A percentile compares a stretch with the other conserved stretches of the same genome.
Conservation (phyloP, 2,113 vertebrate species). For the Hassar affinis region DNA sequence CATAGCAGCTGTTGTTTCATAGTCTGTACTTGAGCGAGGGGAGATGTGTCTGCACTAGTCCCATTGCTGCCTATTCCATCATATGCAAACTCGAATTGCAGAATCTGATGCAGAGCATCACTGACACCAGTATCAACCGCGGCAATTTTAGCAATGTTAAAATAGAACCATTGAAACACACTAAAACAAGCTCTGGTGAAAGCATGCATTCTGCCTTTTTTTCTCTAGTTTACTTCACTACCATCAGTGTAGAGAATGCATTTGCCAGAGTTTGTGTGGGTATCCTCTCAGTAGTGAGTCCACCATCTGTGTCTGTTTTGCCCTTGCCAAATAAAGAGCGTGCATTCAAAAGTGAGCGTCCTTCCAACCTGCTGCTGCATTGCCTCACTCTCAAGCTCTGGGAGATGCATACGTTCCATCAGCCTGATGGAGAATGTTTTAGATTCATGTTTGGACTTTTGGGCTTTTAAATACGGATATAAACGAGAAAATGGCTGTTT, state of each 20-base stretch:
- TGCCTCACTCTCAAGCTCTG: conserved; percentile 45
- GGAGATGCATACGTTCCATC: conserved; percentile 16
- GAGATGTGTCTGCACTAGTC: background rate
- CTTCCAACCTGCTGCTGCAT: conserved; percentile 57
- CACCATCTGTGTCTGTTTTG: conserved; percentile 65
- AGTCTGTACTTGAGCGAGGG: conserved; percentile 14
- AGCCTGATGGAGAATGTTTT: conserved; percentile 8
- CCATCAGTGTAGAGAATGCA: conserved; percentile 30
- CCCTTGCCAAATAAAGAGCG: conserved; percentile 59
- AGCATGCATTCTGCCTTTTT: background rate
- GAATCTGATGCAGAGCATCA: conserved; percentile 17
- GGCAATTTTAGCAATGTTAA: conserved; percentile 22
- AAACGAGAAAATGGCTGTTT: background rate
- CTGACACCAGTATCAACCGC: conserved; percentile 10
- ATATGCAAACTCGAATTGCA: background rate
- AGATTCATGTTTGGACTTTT: background rate
- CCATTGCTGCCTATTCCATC: conserved; percentile 1
- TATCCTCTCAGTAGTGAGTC: conserved; percentile 55
- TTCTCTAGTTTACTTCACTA: conserved; percentile 10
- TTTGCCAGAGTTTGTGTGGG: conserved; percentile 26
- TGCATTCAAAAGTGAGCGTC: conserved; percentile 59
- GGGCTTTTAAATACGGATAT: conserved; percentile 13
- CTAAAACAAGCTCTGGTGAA: conserved; percentile 26
- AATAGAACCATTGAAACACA: background rate
- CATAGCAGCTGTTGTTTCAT: conserved; percentile 42